phyloP scores from a whole-genome alignment of 37 sponge, comb jelly and placozoan genomes.

The Lycopodina hypogea region DNA sequence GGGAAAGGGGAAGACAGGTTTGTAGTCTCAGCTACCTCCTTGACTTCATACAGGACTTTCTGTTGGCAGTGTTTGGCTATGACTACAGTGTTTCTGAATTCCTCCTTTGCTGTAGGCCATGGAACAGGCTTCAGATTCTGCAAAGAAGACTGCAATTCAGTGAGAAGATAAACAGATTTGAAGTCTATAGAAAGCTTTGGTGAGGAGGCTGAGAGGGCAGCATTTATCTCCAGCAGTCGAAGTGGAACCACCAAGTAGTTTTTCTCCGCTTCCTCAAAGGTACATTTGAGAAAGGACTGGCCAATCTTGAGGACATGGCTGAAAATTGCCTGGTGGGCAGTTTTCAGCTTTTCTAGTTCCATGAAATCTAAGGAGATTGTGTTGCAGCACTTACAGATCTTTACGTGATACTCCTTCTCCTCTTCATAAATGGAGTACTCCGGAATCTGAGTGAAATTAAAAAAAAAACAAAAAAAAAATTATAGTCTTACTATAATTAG shows the following conservation, averaged over 20 bases:
- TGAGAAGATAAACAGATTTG: not conserved
- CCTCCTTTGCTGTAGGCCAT: slow-evolving; percentile 36
- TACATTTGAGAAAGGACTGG: slow-evolving; percentile 10
- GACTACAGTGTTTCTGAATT: slow-evolving; percentile 20
- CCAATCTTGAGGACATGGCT: slow-evolving; percentile 35
- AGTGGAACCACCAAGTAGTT: slow-evolving; percentile 68
- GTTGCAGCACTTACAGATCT: slow-evolving; percentile 16
- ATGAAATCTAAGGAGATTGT: not conserved
- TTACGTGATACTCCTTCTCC: slow-evolving; percentile 34
- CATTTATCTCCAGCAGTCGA: not conserved
- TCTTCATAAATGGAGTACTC: slow-evolving; percentile 51
- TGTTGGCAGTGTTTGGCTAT: not conserved
- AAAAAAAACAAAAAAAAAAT: not conserved
- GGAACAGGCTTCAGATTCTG: not conserved
- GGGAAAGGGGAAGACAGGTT: slow-evolving; percentile 39
- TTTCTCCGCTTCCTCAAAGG: slow-evolving; percentile 4
- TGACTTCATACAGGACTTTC: slow-evolving; percentile 36
- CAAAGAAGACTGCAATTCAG: not conserved
- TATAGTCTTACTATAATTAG: not conserved
- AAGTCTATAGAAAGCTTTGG: slow-evolving; percentile 30
- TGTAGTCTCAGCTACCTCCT: not conserved
- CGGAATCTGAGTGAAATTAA: slow-evolving; percentile 43
- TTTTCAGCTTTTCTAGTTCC: slow-evolving; percentile 31
- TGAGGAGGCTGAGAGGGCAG: not conserved
- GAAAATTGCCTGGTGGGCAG: slow-evolving; percentile 42